Evolutionary conservation across 2,113 vertebrate species (phyloP).

Genomic region (Psophia crepitans): DNA sequence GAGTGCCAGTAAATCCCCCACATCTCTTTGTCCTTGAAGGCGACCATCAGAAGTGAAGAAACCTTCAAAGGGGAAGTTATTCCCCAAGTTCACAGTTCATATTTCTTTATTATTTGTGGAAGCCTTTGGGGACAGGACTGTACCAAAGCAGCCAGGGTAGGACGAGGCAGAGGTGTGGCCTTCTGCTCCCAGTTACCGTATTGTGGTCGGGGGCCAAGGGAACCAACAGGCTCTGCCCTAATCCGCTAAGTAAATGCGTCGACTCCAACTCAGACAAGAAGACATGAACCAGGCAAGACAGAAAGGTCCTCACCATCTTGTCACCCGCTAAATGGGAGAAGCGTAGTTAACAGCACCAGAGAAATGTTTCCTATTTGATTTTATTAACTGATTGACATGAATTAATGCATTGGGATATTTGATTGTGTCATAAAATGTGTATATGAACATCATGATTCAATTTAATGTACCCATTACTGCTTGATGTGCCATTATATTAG

Average conservation of each 20-base stretch:
- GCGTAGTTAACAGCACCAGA: conserved; percentile 48
- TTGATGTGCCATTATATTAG: conserved; percentile 87
- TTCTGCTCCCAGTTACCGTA: background rate
- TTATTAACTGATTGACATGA: conserved; percentile 87
- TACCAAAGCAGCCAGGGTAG: background rate
- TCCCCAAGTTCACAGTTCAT: background rate
- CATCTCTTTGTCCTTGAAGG: conserved; percentile 44
- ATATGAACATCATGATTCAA: conserved; percentile 86
- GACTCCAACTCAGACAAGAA: background rate
- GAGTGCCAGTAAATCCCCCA: background rate
- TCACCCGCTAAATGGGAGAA: conserved; percentile 51
- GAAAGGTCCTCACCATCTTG: conserved; percentile 26
- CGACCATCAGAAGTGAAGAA: background rate
- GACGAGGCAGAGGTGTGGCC: background rate
- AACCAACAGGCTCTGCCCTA: background rate
- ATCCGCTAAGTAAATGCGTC: background rate
- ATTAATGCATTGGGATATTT: conserved; percentile 85
- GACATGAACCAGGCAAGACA: background rate
- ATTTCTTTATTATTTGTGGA: background rate
- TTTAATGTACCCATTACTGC: conserved; percentile 86
- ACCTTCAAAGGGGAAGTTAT: background rate
- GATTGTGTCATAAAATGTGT: conserved; percentile 86
- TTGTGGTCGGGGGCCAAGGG: rapidly evolving
- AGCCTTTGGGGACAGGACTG: background rate
- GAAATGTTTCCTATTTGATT: conserved; percentile 81